phyloP scores from a whole-genome alignment of 2,797 vertebrate genomes.

The Chelmon rostratus region DNA sequence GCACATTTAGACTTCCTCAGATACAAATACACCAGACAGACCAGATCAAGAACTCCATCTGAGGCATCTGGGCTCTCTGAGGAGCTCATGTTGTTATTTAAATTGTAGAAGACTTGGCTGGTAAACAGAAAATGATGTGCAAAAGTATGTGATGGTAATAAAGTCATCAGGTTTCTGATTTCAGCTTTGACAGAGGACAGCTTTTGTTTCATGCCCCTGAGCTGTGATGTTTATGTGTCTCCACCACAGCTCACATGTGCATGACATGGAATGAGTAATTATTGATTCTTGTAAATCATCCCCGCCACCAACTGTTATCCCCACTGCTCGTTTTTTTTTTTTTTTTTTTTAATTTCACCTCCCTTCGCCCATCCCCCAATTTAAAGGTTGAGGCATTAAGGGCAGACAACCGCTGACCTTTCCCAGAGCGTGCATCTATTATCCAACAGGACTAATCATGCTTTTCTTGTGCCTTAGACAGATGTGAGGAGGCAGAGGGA shows the following conservation, averaged over 20 bases:
- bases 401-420: constrained; percentile 82
- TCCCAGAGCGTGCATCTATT: constrained; percentile 77
- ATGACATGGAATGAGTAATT: constrained; percentile 47
- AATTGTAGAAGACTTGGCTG: background rate
- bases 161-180: constrained; percentile 13
- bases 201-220: background rate
- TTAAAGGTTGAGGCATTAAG: constrained; percentile 85
- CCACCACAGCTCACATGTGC: constrained; percentile 7
- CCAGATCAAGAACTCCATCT: constrained; percentile 21
- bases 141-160: constrained; percentile 18
- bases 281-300: constrained; percentile 53
- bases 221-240: constrained; percentile 32
- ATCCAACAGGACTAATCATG: constrained; percentile 80
- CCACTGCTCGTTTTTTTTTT: constrained; percentile 41
- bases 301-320: constrained; percentile 25
- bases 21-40: constrained; percentile 23
- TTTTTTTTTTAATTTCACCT: constrained; percentile 51
- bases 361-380: constrained; percentile 53
- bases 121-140: background rate
- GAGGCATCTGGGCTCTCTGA: constrained; percentile 4
- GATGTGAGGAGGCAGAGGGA: constrained; percentile 71
- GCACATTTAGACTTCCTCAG: constrained; percentile 45
- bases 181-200: background rate
- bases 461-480: constrained; percentile 71
- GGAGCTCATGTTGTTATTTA: background rate